Conservation (phyloP, 2,888 invertebrate genomes). For the Melieria crassipennis region DNA sequence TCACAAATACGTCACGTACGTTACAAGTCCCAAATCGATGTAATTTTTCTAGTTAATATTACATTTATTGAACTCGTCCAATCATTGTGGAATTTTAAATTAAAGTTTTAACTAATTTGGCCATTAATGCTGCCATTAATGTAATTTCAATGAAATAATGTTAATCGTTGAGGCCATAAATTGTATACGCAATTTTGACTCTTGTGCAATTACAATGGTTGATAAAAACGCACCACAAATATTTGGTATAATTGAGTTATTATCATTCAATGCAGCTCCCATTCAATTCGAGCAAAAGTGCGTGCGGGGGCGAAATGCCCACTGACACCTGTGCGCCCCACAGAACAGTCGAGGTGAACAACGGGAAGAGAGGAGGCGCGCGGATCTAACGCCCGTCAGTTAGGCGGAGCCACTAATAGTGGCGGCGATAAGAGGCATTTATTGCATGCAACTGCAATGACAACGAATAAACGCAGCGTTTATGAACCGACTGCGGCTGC, state of each 20-base stretch:
- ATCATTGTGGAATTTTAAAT: slow-evolving; percentile 6
- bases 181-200: slow-evolving; percentile 10
- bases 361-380: background rate
- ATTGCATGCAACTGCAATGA: slow-evolving; percentile 34
- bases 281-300: slow-evolving; percentile 11
- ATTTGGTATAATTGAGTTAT: slow-evolving; percentile 23
- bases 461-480: slow-evolving; percentile 32
- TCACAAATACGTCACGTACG: background rate
- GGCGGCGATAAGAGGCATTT: slow-evolving; percentile 33
- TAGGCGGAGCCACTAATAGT: background rate
- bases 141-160: slow-evolving; percentile 26
- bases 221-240: slow-evolving; percentile 21
- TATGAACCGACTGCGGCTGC: slow-evolving; percentile 14
- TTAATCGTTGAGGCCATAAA: slow-evolving; percentile 16
- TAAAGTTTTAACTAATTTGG: slow-evolving; percentile 20
- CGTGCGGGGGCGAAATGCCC: too few relatives aligned
- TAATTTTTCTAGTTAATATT: background rate
- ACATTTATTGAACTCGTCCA: too few relatives aligned
- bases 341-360: background rate
- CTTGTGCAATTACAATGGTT: slow-evolving; percentile 24
- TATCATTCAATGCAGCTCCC: slow-evolving; percentile 15
- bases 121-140: slow-evolving; percentile 17
- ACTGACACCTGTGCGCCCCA: background rate
- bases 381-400: background rate
- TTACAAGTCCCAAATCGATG: background rate